phyloP scores from a whole-genome alignment of 2,797 vertebrate species.

The Muscicapa comitata region DNA sequence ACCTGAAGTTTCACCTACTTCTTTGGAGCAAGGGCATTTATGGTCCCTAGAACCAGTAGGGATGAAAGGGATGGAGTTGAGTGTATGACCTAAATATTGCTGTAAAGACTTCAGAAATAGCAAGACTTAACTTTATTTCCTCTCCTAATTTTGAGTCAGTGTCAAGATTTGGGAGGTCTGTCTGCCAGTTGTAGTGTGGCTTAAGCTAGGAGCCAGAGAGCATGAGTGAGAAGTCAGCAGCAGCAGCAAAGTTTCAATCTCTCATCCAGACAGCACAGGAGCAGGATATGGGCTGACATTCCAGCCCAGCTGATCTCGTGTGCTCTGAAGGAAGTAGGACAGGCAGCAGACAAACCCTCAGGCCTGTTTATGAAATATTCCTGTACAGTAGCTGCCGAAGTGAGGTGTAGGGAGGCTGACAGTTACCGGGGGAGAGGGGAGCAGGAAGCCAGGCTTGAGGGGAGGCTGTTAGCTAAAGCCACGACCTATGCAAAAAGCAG shows the following conservation, averaged over 20 bases:
- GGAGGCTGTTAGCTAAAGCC: not conserved
- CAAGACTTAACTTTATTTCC: not conserved
- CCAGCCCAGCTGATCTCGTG: not conserved
- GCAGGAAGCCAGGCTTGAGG: not conserved
- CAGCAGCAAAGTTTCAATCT: not conserved
- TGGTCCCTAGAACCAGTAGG: not conserved
- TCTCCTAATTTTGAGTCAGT: not conserved
- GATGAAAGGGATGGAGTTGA: not conserved
- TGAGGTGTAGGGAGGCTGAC: not conserved
- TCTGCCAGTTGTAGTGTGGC: fast-evolving
- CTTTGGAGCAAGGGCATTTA: not conserved
- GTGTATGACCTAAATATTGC: not conserved
- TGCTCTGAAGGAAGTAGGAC: slow-evolving; percentile 26
- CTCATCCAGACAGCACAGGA: not conserved
- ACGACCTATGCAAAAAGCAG: not conserved
- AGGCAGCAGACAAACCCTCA: slow-evolving; percentile 45
- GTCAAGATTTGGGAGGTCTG: fast-evolving
- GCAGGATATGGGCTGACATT: not conserved
- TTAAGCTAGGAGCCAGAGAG: not conserved
- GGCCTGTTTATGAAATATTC: slow-evolving; percentile 14
- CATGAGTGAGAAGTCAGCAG: not conserved
- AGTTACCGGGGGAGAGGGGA: not conserved
- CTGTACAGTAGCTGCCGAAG: not conserved
- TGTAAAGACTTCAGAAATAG: not conserved
- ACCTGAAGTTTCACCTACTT: not conserved